These are phyloP conservation scores for Lycopodina hypogea DNA, from an alignment of 37 sponge, comb jelly and placozoan species.

Conservation along the genomic window DNA sequence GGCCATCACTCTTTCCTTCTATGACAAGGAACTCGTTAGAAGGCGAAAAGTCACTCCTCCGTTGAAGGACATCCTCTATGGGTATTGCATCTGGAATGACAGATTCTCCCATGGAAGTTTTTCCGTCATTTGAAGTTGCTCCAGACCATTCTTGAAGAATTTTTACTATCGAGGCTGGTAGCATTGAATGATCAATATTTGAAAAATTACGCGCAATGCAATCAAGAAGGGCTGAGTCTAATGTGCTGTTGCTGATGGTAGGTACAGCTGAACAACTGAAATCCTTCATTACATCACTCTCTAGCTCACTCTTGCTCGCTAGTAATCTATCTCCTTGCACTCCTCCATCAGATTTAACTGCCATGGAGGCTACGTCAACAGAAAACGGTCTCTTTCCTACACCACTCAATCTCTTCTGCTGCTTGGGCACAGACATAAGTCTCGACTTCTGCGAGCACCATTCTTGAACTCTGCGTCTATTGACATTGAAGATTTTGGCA, in stretches of 20 bases:
- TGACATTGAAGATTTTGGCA: conserved; percentile 6
- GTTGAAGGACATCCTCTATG: neutral
- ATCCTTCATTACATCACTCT: too few relatives aligned
- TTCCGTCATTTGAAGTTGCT: neutral
- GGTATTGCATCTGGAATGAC: neutral
- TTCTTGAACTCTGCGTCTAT: conserved; percentile 9
- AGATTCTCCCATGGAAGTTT: neutral
- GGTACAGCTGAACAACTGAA: too few relatives aligned
- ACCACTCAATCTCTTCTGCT: conserved; percentile 14
- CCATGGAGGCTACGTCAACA: neutral
- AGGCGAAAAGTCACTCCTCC: neutral
- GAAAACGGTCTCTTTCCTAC: neutral
- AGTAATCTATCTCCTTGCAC: too few relatives aligned
- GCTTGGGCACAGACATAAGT: neutral
- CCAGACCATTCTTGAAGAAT: neutral
- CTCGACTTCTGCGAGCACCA: conserved; percentile 5
- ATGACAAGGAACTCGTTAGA: neutral
- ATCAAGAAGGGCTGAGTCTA: neutral
- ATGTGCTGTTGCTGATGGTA: too few relatives aligned
- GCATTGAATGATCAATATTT: neutral
- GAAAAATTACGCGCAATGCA: neutral
- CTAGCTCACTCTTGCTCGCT: too few relatives aligned
- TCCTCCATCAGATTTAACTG: too few relatives aligned
- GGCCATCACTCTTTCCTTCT: neutral
- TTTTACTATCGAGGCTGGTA: neutral